Conservation (phyloP, 2,888 invertebrate species). For the Ectemnius cavifrons region DNA sequence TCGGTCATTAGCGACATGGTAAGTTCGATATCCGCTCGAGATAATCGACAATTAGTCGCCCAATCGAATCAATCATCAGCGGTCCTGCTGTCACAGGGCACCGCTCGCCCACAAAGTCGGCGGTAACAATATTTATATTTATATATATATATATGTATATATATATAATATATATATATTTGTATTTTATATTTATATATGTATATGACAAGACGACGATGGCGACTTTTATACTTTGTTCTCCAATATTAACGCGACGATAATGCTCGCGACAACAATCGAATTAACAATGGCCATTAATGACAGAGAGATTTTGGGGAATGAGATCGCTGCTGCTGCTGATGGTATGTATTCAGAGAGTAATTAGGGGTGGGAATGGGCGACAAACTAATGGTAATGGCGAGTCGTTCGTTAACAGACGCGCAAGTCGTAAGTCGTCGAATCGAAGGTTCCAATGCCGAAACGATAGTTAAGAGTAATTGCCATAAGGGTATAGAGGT, state of each 20-base stretch:
- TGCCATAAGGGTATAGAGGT: conserved; percentile 42
- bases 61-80: not conserved
- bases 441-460: conserved; percentile 34
- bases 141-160: conserved; percentile 18
- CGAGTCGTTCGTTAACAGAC: conserved; percentile 23
- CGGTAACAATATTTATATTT: conserved; percentile 39
- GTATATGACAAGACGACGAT: conserved; percentile 53
- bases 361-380: conserved; percentile 1
- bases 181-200: conserved; percentile 33
- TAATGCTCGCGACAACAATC: conserved; percentile 58
- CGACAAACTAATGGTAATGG: conserved; percentile 30
- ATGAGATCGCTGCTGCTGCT: conserved; percentile 11
- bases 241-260: conserved; percentile 54
- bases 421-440: conserved; percentile 24
- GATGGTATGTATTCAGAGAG: conserved; percentile 2
- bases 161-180: conserved; percentile 33
- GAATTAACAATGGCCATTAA: conserved; percentile 59
- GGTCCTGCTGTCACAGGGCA: conserved; percentile 1
- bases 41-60: conserved; percentile 10
- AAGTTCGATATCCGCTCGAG: conserved; percentile 15
- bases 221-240: conserved; percentile 36
- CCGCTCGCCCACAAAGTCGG: conserved; percentile 20
- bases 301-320: conserved; percentile 35
- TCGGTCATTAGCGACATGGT: conserved; percentile 18
- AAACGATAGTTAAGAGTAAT: conserved; percentile 38